Conservation (phyloP, 2,797 vertebrate genomes). For the Cyprinella venusta region DNA sequence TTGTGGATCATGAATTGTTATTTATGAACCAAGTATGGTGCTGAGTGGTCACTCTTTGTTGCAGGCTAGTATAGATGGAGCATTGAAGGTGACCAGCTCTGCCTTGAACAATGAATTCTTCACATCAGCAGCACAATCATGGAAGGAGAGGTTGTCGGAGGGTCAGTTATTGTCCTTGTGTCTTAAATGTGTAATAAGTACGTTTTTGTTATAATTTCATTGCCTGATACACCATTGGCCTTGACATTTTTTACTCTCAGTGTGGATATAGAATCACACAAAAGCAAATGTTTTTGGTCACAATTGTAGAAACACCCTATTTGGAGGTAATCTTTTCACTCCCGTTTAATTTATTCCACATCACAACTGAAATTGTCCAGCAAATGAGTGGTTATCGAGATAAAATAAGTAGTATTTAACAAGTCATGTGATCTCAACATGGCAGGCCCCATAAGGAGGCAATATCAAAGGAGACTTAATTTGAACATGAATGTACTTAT, state of each 20-base stretch:
- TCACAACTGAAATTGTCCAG: not conserved
- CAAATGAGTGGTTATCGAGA: not conserved
- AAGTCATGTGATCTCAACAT: not conserved
- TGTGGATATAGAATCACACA: not conserved
- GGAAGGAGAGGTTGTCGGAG: slow-evolving; percentile 96
- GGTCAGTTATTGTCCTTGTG: slow-evolving; percentile 74
- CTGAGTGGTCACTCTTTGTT: slow-evolving; percentile 54
- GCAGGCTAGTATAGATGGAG: slow-evolving; percentile 89
- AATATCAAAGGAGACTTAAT: not conserved
- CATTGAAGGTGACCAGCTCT: slow-evolving; percentile 91
- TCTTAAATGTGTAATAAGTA: not conserved
- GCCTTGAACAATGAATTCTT: slow-evolving; percentile 99
- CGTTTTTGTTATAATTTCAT: not conserved
- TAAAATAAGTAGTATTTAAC: not conserved
- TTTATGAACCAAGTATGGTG: not conserved
- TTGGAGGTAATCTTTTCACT: not conserved
- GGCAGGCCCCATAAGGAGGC: not conserved
- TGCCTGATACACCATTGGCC: not conserved
- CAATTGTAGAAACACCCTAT: not conserved
- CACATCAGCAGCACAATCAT: slow-evolving; percentile 95
- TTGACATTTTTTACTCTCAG: not conserved
- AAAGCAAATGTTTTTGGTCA: not conserved
- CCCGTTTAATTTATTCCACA: not conserved
- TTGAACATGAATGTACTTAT: not conserved
- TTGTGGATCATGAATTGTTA: slow-evolving; percentile 4